Evolutionary conservation across 2,888 invertebrate genomes (phyloP).

Genomic region (Panopea generosa): DNA sequence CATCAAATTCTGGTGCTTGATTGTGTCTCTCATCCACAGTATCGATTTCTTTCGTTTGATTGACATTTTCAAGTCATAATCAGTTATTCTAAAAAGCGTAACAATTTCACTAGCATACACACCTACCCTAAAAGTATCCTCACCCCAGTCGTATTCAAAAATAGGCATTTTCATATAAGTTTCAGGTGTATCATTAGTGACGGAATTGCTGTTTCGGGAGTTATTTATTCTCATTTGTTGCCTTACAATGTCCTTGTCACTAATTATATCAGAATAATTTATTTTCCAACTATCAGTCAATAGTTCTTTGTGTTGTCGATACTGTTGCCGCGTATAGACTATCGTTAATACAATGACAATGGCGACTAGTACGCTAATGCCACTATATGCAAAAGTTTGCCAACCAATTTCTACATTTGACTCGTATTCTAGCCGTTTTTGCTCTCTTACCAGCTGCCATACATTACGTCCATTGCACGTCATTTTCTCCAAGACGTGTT

Average conservation of each 20-base stretch:
- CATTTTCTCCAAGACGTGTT: constrained; percentile 67
- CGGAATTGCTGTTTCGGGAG: neutral
- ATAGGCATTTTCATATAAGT: constrained; percentile 16
- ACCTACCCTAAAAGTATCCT: constrained; percentile 14
- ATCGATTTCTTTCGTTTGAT: constrained; percentile 64
- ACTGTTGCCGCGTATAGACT: constrained; percentile 68
- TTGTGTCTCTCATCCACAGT: constrained; percentile 74
- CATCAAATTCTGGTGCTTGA: constrained; percentile 76
- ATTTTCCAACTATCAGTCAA: constrained; percentile 76
- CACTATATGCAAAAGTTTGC: constrained; percentile 63
- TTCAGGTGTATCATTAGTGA: too few relatives aligned
- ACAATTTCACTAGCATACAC: constrained; percentile 16
- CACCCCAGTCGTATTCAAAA: constrained; percentile 16
- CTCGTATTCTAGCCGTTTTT: constrained; percentile 63
- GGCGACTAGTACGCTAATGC: constrained; percentile 60
- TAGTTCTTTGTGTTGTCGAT: constrained; percentile 69
- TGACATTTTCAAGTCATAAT: constrained; percentile 10
- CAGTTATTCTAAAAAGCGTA: constrained; percentile 21
- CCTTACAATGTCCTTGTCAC: constrained; percentile 67
- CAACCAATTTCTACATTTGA: constrained; percentile 62
- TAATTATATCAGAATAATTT: constrained; percentile 74
- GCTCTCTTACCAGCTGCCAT: constrained; percentile 65
- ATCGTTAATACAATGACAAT: constrained; percentile 46
- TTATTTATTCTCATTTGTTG: neutral
- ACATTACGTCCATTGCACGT: constrained; percentile 71